Evolutionary conservation across 2,113 vertebrate genomes (phyloP), one percentile per base, ranked within the genome.

Genomic region (Cacatua alba): DNA sequence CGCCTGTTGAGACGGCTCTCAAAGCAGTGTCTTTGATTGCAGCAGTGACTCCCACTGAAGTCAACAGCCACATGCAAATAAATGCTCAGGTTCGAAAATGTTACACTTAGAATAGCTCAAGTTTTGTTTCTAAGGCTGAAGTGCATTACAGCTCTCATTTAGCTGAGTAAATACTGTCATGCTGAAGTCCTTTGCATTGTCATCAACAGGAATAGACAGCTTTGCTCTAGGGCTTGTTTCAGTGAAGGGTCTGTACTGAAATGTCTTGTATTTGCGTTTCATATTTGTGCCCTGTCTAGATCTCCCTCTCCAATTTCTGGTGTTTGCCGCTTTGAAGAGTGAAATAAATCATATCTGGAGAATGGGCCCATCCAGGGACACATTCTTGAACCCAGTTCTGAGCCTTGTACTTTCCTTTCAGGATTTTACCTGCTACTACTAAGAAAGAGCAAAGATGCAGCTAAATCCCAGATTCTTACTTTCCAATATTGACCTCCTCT

Each of bases 81-180:
- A 80, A 92, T 53, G 64, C 64, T 86, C 17, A 37, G 55, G 21
- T 95, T 55, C 68, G 72, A 78, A 88, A 92, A 75, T 0, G 0
- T 35, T 82, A 26, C 72, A 37, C 77, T 94, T 78, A 24, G 29
- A 81, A 81, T 18, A 79, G 57, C 78, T 88, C 35, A 62, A 75
- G 74, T 84, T 95, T 93, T 93, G 52, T 93, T 92, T 84, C 95
- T 48, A 25, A 72, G 63, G 62, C 86, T 96, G 92, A 92, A 93
- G 94, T 71, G 41, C 74, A 28, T 95, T 53, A 33, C 69, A 96
- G 80, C 69, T 89, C 88, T 86, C 90, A 76, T 86, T 93, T 94
- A 90, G 72, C 77, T 91, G 86, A 79, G 77, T 93, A 96, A 96
- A 96, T 91, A 90, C 60, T 41, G 72, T 94, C 89, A 64, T 35